phyloP scores from a whole-genome alignment of 2,113 vertebrate species.

The Dicaeum eximium region DNA sequence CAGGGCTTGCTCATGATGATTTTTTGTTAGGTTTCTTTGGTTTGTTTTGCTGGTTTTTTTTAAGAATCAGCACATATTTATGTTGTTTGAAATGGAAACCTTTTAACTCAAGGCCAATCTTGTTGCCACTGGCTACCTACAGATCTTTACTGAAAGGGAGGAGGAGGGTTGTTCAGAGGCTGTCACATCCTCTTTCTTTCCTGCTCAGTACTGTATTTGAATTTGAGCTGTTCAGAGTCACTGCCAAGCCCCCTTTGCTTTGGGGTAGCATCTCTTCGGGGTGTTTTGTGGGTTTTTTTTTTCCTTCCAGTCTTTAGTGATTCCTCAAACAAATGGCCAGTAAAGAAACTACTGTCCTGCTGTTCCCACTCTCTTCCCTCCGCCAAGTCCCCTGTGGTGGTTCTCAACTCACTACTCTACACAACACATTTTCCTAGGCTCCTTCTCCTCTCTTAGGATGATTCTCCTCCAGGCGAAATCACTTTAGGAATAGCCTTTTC shows the following conservation, averaged over 20 bases:
- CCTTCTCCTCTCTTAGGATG: not conserved
- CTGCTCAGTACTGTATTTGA: not conserved
- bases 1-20: not conserved
- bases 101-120: not conserved
- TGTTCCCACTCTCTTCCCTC: not conserved
- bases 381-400: not conserved
- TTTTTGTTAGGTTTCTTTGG: not conserved
- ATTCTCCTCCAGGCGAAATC: not conserved
- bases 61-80: not conserved
- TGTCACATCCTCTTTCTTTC: not conserved
- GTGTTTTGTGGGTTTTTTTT: not conserved
- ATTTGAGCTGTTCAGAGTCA: not conserved
- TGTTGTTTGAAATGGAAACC: not conserved
- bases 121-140: not conserved
- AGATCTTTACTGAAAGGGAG: not conserved
- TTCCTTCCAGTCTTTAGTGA: not conserved
- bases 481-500: not conserved
- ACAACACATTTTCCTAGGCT: not conserved
- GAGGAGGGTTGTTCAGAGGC: not conserved
- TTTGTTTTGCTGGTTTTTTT: not conserved
- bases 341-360: not conserved
- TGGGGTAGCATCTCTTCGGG: not conserved
- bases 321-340: not conserved
- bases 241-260: not conserved
- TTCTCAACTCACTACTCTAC: not conserved